A percentile compares a stretch with the other conserved stretches of the same genome.
phyloP scores from a whole-genome alignment of 2,113 vertebrate genomes.

The Callorhinus ursinus region DNA sequence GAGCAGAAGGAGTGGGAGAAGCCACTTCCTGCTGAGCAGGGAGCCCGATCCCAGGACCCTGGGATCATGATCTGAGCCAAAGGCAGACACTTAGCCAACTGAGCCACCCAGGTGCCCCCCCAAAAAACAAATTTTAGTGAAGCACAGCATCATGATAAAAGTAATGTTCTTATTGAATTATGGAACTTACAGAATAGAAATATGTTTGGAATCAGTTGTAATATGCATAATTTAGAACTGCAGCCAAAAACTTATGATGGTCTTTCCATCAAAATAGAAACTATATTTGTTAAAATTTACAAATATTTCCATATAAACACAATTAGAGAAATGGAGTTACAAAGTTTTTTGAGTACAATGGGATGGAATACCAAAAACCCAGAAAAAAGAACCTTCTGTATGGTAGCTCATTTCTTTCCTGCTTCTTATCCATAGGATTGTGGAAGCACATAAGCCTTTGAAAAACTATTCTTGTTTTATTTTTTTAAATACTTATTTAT shows the following conservation, averaged over 20 bases:
- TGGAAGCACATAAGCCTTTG: neutral
- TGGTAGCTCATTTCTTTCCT: neutral
- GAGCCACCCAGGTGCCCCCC: too few species aligned
- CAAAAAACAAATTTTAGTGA: neutral
- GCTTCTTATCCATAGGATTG: neutral
- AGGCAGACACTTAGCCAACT: too few species aligned
- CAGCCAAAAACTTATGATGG: neutral
- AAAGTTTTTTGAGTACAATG: neutral
- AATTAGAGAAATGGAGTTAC: neutral
- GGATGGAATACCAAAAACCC: neutral
- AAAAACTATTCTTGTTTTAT: neutral
- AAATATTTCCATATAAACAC: neutral
- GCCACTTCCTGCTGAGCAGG: too few species aligned
- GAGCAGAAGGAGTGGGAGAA: too few species aligned
- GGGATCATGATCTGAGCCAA: too few species aligned
- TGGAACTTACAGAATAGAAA: neutral
- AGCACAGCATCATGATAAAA: neutral
- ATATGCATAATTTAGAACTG: neutral
- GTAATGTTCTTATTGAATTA: neutral
- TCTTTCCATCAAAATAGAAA: neutral
- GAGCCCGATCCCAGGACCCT: too few species aligned
- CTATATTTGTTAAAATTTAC: neutral
- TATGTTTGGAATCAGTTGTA: neutral
- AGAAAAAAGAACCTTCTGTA: neutral
- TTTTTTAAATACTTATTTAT: too few species aligned